A percentile compares a stretch with the other conserved stretches of the same genome.
Evolutionary conservation across 2,888 invertebrate genomes (phyloP).

Genomic region (Perdita meconis): DNA sequence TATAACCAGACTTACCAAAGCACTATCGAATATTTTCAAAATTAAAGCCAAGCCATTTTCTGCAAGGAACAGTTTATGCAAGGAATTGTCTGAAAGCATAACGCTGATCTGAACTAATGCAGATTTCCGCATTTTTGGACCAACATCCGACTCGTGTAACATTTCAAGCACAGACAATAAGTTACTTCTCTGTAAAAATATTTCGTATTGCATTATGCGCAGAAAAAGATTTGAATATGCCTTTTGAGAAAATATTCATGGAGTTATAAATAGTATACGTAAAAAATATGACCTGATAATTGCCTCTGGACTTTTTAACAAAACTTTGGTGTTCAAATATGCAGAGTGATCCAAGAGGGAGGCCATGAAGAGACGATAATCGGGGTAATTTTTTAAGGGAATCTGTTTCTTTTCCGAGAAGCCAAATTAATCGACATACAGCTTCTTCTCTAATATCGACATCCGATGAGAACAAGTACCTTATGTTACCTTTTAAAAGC

Average conservation of each 20-base stretch:
- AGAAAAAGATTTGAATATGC: background rate
- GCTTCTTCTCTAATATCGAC: conserved; percentile 84
- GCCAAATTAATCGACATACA: conserved; percentile 85
- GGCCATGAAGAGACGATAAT: conserved; percentile 84
- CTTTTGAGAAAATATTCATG: background rate
- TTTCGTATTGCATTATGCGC: too few species aligned
- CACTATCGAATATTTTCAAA: conserved; percentile 84
- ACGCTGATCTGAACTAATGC: conserved; percentile 89
- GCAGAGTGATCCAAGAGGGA: conserved; percentile 84
- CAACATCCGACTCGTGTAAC: conserved; percentile 83
- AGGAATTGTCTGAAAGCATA: conserved; percentile 87
- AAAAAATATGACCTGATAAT: conserved; percentile 77
- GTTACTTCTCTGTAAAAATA: conserved; percentile 84
- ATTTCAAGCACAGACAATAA: conserved; percentile 81
- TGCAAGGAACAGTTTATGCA: conserved; percentile 87
- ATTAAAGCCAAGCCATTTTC: conserved; percentile 86
- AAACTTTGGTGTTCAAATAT: conserved; percentile 77
- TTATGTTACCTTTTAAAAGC: conserved; percentile 85
- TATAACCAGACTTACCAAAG: conserved; percentile 77
- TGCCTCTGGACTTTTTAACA: conserved; percentile 76
- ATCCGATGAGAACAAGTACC: conserved; percentile 84
- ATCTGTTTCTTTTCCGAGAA: conserved; percentile 84
- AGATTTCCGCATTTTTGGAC: conserved; percentile 88
- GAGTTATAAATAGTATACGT: background rate
- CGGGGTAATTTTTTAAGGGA: conserved; percentile 84